phyloP scores from a whole-genome alignment of 2,113 vertebrate genomes.

The Ammodytes dubius region DNA sequence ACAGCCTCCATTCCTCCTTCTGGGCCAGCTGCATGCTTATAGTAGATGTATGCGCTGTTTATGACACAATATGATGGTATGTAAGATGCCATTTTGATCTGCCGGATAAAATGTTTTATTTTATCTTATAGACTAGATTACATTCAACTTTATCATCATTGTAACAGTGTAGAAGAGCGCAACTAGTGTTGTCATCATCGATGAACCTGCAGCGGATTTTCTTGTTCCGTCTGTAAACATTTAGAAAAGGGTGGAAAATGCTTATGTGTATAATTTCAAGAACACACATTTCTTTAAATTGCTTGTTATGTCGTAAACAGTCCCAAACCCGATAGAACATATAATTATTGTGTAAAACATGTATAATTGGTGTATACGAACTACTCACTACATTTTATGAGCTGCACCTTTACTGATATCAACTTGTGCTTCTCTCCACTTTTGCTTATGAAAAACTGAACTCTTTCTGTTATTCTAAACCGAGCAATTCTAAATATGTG shows the following conservation, averaged over 20 bases:
- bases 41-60: not conserved
- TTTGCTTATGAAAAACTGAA: not conserved
- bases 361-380: not conserved
- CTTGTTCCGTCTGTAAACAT: not conserved
- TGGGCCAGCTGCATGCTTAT: constrained; percentile 1
- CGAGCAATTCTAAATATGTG: not conserved
- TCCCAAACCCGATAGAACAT: not conserved
- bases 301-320: not conserved
- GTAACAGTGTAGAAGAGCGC: too few relatives aligned
- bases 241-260: not conserved
- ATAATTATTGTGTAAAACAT: too few relatives aligned
- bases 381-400: not conserved
- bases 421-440: not conserved
- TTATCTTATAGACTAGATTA: not conserved
- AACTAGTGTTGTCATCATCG: not conserved
- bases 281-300: not conserved
- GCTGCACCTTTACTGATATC: not conserved
- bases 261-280: not conserved
- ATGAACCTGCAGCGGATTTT: not conserved
- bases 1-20: not conserved
- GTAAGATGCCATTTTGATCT: not conserved
- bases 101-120: not conserved
- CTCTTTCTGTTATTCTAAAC: not conserved
- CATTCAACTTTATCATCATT: too few relatives aligned
- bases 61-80: not conserved